These are phyloP conservation scores for Nemoura dubitans DNA, from an alignment of 2,888 invertebrate species.

Conservation along the genomic window DNA sequence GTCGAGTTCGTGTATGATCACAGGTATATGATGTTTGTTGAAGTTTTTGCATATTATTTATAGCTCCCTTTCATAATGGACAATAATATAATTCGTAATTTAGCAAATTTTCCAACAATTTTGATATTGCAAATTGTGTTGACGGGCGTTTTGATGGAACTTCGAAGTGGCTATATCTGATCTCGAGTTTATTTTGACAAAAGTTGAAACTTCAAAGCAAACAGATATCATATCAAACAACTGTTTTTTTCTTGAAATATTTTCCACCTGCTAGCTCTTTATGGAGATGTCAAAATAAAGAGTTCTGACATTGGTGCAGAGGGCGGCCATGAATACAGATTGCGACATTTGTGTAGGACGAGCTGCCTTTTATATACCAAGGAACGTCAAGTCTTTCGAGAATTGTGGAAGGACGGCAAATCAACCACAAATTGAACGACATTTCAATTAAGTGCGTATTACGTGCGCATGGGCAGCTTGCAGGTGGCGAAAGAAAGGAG, in stretches of 20 bases:
- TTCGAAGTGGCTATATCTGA: no score
- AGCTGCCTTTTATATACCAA: background rate
- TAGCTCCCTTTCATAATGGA: no score
- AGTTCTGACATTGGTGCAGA: background rate
- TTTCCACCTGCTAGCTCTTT: background rate
- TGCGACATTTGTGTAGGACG: background rate
- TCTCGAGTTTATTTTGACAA: background rate
- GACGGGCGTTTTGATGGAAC: no score
- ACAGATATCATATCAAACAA: background rate
- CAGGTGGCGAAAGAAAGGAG: constrained; percentile 10
- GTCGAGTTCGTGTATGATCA: no score
- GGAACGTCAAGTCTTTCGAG: background rate
- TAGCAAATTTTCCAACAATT: no score
- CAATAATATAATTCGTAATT: no score
- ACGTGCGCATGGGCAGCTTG: background rate
- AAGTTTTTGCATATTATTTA: no score
- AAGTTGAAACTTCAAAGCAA: background rate
- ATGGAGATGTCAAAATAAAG: constrained; percentile 1
- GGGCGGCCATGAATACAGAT: background rate
- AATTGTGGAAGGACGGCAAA: background rate
- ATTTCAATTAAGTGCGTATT: constrained; percentile 18
- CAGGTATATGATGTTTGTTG: no score
- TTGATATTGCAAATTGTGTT: no score
- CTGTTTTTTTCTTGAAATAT: background rate
- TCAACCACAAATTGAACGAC: constrained; percentile 9